Base-by-base conservation (phyloP, 2,797 vertebrate genomes). In the Hoplostethus atlanticus region DNA sequence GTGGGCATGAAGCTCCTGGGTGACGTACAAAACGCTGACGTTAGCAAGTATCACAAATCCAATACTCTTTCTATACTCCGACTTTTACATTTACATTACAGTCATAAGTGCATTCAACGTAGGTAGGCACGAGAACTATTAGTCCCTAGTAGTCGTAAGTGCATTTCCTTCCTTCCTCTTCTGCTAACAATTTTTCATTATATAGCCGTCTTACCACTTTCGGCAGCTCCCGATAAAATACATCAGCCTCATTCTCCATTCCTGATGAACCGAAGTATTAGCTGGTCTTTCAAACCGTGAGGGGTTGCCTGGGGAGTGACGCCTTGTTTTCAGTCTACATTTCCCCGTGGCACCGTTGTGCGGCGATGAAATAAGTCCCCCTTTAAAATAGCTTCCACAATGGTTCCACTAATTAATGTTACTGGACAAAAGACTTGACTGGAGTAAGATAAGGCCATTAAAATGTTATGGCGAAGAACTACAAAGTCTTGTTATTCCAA, bases 1-100 rank as follows among this genome's bases (percentile, higher is more conserved):
- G 79, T 99, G 98, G 30, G 98, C 98, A 30, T 99, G 98, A 48
- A 99, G 97, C 84, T 99, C 98, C 98, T 99, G 80, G 69, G 65
- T 6, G 16, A 85, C 12, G 79, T 60, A 3, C 6, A 50, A 67
- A 76, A 56, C 34, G 76, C 79, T 66, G 64, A 84, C 53, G 67
- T 90, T 82, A 90, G 84, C 84, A 79, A 51, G 47, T 0, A 30
- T 3, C 11, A 47, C 25, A 34, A 8, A 13, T 12, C 6, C 12
- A 5, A 5, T 28, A 28, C 5, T 34, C 0, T 48, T 9, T 30
- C 28, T 6, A 68, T 47, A 47, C 36, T 47, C 2, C 34, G 34
- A 36, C 28, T 3, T 28, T 28, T 28, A 28, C 2, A 28, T 28
- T 28, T 28, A 28, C 28, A 28, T 28, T 28, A 28, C 28, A 28